Percentiles rank a stretch among this genome's conserved stretches.
Evolutionary conservation across 2,797 vertebrate species (phyloP).

Genomic region (Neosilurus hyrtlii): DNA sequence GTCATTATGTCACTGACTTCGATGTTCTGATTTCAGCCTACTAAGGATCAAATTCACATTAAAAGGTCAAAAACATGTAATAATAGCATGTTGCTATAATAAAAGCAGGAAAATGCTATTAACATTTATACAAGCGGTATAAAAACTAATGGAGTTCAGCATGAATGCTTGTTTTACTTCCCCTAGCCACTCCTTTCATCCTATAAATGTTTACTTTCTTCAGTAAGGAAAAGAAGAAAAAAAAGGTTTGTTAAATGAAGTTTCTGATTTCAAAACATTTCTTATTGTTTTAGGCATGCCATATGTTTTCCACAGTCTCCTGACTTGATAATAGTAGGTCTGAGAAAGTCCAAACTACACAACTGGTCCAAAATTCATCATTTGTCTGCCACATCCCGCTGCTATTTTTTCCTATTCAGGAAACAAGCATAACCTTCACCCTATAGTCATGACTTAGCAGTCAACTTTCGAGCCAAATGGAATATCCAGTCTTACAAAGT

Average conservation of each 20-base stretch:
- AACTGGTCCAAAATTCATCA: constrained; percentile 40
- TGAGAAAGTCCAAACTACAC: constrained; percentile 36
- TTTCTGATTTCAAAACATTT: constrained; percentile 18
- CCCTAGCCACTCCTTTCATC: not conserved
- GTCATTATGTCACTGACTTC: constrained; percentile 48
- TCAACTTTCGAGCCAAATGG: constrained; percentile 30
- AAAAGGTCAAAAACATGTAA: constrained; percentile 30
- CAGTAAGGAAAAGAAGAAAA: constrained; percentile 7
- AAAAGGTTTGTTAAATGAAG: not conserved
- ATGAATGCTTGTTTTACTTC: not conserved
- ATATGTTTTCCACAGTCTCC: constrained; percentile 37
- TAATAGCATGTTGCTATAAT: not conserved
- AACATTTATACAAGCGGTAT: not conserved
- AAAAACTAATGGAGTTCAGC: not conserved
- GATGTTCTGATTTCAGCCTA: constrained; percentile 22
- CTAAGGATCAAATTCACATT: constrained; percentile 6
- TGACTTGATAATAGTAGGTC: constrained; percentile 27
- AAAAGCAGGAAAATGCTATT: not conserved
- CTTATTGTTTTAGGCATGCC: constrained; percentile 17
- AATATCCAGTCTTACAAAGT: constrained; percentile 44
- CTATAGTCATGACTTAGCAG: constrained; percentile 34
- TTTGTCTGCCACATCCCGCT: constrained; percentile 37
- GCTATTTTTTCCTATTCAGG: constrained; percentile 41
- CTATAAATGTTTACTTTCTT: constrained; percentile 15
- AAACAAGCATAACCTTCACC: constrained; percentile 37